phyloP scores from a whole-genome alignment of 2,888 invertebrate species.

The Gerris lacustris region DNA sequence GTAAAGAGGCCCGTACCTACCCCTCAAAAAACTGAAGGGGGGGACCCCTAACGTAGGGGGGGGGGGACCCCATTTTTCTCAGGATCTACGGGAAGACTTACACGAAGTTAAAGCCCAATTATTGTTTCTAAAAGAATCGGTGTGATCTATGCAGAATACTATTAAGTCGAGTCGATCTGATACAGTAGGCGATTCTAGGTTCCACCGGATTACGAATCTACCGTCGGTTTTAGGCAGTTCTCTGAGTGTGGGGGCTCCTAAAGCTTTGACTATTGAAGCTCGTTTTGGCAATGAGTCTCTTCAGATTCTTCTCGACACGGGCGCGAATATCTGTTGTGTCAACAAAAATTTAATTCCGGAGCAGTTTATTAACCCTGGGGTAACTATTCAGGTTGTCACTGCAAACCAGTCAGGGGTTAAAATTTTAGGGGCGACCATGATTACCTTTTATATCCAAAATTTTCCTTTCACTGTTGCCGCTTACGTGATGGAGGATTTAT shows the following conservation, averaged over 20 bases:
- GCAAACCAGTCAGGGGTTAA: not conserved
- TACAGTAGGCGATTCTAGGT: no score
- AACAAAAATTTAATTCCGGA: not conserved
- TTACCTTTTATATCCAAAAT: not conserved
- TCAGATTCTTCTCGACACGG: not conserved
- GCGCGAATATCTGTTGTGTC: not conserved
- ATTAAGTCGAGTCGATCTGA: no score
- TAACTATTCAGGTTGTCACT: not conserved
- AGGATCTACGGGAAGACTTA: no score
- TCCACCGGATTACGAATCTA: not conserved
- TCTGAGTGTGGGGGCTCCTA: not conserved
- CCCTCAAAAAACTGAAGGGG: no score
- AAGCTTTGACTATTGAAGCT: not conserved
- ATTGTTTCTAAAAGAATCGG: no score
- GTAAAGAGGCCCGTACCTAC: no score
- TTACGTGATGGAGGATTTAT: not conserved
- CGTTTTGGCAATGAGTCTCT: not conserved
- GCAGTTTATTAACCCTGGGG: not conserved
- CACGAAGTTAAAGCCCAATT: no score
- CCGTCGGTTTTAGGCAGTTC: not conserved
- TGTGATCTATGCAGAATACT: no score
- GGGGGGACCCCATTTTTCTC: no score
- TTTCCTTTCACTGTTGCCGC: not conserved
- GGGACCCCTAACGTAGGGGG: no score
- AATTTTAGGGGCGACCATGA: not conserved